Percentiles rank a stretch among this genome's conserved stretches.
Evolutionary conservation across 2,888 invertebrate genomes (phyloP).

Genomic region (Caenorhabditis sinica): DNA sequence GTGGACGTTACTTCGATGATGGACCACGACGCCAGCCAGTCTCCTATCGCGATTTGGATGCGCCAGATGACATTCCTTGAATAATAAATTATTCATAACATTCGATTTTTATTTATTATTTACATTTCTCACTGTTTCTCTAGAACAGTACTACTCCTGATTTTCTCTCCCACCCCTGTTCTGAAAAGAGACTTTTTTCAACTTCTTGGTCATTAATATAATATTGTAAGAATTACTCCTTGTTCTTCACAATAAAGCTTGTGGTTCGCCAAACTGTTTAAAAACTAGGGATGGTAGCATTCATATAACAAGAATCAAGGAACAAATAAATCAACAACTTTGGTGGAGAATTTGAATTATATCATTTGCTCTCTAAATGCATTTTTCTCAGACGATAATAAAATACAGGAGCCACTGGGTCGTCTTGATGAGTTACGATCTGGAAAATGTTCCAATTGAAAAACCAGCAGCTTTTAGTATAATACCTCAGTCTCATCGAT

Average conservation of each 20-base stretch:
- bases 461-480: not conserved
- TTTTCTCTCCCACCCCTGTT: not conserved
- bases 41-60: slow-evolving; percentile 94
- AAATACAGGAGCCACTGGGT: slow-evolving; percentile 95
- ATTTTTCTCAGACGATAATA: slow-evolving; percentile 93
- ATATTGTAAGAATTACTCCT: not conserved
- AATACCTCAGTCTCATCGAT: slow-evolving; percentile 69
- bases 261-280: not conserved
- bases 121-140: not conserved
- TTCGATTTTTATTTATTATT: not conserved
- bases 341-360: not conserved
- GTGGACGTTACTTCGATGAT: slow-evolving; percentile 75
- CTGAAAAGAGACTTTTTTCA: not conserved
- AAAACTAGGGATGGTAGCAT: not conserved
- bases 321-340: too few relatives aligned
- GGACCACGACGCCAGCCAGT: slow-evolving; percentile 86
- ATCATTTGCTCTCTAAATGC: slow-evolving; percentile 88
- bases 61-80: slow-evolving; percentile 87
- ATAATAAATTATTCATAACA: slow-evolving; percentile 15
- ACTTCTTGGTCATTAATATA: not conserved
- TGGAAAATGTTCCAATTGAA: slow-evolving; percentile 83
- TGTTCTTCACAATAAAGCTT: slow-evolving; percentile 8
- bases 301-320: too few relatives aligned
- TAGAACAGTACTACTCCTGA: not conserved
- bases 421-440: slow-evolving; percentile 92